Base-by-base conservation (phyloP, 2,888 invertebrate genomes). In the Tenthredo mesomela region DNA sequence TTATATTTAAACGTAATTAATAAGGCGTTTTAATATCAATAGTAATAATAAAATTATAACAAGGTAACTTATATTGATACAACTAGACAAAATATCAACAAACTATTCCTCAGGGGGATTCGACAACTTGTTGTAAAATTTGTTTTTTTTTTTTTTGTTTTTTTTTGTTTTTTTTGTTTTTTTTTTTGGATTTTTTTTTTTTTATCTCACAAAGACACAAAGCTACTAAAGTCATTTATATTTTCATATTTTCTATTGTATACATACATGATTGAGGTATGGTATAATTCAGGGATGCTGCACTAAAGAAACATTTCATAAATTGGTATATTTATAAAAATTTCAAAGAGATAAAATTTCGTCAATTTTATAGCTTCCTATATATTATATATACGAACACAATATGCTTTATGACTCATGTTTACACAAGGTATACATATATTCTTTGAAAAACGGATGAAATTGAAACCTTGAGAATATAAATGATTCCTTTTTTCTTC, bases 381-480 rank as follows among this genome's bases (percentile, higher is more conserved):
- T 85, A 87, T 85, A 87, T 88, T 88, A 86, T 87, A 88, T 85
- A 87, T 85, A 87, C 88, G 86, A 89, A 89, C 88, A 89, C 88
- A 86, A 89, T 89, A 85, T 85, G 84, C 83, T 88, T 86, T 85
- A 88, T 85, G 87, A 88, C 87, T 86, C 88, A 86, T 86, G 33
- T 78, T 78, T 78, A 78, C 29, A 78, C 54, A 77, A 58, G 50
- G 58, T 40, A 70, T 37, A 58, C 67, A 37, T 37, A 58, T 82
- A 65, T 29, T 37, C 3, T 86, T 86, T 86, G 86, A 88, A 54
- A 88, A 88, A 85, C 88, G 84, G 37, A 70, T 18, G 15, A 84
- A 84, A 70, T 82, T 18, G 15, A 84, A 84, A 70, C 84, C 82
- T 71, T 82, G 82, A 84, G 82, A 84, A 84, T 85, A 84, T 85